phyloP scores from a whole-genome alignment of 2,113 vertebrate genomes.

The Phodopus roborovskii region DNA sequence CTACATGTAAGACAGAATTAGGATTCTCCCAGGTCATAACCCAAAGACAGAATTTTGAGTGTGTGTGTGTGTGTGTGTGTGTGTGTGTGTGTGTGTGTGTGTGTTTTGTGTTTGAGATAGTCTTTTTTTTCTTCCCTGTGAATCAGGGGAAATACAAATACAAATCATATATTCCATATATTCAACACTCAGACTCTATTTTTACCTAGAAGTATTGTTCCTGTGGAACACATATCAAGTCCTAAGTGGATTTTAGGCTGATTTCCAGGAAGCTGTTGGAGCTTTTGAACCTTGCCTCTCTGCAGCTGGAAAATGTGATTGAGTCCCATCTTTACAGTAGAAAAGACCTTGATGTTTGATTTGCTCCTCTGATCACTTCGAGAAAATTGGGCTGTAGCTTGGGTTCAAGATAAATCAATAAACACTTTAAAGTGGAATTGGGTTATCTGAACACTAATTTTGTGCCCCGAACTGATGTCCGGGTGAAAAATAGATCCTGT shows the following conservation, averaged over 20 bases:
- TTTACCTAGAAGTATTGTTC: conserved; percentile 17
- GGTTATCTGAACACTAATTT: conserved; percentile 72
- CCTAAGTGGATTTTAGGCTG: background rate
- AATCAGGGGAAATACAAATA: background rate
- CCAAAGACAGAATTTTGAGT: background rate
- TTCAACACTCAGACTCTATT: background rate
- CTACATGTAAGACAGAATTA: background rate
- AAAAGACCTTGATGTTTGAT: conserved; percentile 63
- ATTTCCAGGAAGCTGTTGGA: background rate
- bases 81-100: too few species aligned
- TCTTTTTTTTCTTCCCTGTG: background rate
- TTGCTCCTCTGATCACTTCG: conserved; percentile 66
- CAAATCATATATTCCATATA: background rate
- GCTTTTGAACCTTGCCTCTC: background rate
- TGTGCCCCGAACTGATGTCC: conserved; percentile 21
- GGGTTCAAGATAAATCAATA: conserved; percentile 76
- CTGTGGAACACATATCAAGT: background rate
- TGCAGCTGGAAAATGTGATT: background rate
- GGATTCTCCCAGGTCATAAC: background rate
- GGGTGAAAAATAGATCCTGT: conserved; percentile 53
- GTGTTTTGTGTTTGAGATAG: background rate
- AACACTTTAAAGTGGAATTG: conserved; percentile 60
- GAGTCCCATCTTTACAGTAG: background rate
- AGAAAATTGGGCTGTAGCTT: conserved; percentile 70
- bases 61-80: too few species aligned